Conservation (phyloP, 1,140 invertebrate genomes). For the Reticulitermes speratus region DNA sequence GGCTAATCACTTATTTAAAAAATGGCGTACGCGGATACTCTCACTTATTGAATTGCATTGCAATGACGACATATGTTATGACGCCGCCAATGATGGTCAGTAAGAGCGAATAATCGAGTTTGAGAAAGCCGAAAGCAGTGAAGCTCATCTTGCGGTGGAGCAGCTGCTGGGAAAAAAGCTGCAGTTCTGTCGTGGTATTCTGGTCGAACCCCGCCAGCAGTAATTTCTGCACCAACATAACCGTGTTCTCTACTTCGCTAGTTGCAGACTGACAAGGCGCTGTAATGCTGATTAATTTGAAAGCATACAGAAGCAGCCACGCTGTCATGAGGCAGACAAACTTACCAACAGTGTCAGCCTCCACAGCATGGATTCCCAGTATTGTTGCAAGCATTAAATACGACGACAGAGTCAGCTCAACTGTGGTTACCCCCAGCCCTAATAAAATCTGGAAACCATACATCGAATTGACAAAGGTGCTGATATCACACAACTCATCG, state of each 20-base stretch:
- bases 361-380: not conserved
- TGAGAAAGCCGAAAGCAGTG: not conserved
- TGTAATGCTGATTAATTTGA: not conserved
- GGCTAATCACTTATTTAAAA: too few species aligned
- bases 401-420: not conserved
- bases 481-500: not conserved
- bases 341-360: not conserved
- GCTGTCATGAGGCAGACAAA: not conserved
- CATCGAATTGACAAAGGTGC: not conserved
- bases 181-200: not conserved
- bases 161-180: conserved; percentile 1
- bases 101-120: not conserved
- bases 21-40: too few species aligned
- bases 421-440: not conserved
- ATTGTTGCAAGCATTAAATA: not conserved
- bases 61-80: not conserved
- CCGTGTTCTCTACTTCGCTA: not conserved
- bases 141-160: not conserved
- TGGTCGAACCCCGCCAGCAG: not conserved
- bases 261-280: conserved; percentile 7
- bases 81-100: not conserved
- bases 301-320: not conserved
- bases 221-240: not conserved
- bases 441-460: not conserved
- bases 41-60: not conserved